These are phyloP conservation scores for Vandiemenella viatica DNA, from an alignment of 2,888 invertebrate genomes.

Conservation along the genomic window DNA sequence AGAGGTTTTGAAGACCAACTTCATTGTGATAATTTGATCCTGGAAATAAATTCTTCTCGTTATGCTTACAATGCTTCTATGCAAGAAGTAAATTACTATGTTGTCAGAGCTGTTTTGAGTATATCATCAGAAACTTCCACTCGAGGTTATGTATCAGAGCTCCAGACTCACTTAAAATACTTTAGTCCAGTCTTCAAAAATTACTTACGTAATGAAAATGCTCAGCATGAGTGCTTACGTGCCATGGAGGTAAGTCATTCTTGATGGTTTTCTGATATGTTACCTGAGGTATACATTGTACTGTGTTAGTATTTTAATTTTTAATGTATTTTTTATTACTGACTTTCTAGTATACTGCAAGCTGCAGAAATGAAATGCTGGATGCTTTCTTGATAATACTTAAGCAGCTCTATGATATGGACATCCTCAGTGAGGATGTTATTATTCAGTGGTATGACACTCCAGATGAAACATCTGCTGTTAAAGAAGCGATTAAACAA, in stretches of 20 bases:
- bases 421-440: constrained; percentile 66
- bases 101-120: constrained; percentile 69
- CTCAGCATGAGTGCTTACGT: constrained; percentile 68
- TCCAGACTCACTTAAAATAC: constrained; percentile 51
- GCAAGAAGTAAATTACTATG: constrained; percentile 70
- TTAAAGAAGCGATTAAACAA: constrained; percentile 21
- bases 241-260: constrained; percentile 66
- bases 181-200: constrained; percentile 66
- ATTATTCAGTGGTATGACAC: constrained; percentile 61
- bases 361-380: constrained; percentile 44
- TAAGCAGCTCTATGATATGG: constrained; percentile 69
- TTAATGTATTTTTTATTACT: background rate
- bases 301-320: background rate
- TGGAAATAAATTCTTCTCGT: constrained; percentile 92
- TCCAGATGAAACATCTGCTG: constrained; percentile 33
- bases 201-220: constrained; percentile 71
- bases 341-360: constrained; percentile 46
- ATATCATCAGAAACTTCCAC: constrained; percentile 39
- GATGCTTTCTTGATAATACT: constrained; percentile 31
- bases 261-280: constrained; percentile 1
- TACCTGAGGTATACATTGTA: background rate
- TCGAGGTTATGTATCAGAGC: constrained; percentile 40
- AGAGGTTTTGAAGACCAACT: constrained; percentile 80
- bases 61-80: constrained; percentile 90
- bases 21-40: constrained; percentile 75